These are phyloP conservation scores for Clarias magur DNA, from an alignment of 2,113 vertebrate genomes.

Conservation along the genomic window DNA sequence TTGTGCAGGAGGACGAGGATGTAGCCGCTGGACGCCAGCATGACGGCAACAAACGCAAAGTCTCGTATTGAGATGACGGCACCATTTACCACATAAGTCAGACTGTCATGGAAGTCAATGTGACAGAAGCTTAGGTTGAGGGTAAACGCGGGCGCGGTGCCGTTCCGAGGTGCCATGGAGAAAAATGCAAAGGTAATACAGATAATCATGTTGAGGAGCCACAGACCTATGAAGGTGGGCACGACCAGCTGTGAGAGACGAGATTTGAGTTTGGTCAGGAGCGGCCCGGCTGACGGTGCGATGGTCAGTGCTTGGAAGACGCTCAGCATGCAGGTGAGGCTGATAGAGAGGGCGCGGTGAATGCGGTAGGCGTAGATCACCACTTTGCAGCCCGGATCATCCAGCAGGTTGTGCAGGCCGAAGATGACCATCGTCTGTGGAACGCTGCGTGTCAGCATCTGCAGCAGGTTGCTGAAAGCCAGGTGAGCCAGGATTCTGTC, in stretches of 20 bases:
- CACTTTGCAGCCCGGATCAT: no score
- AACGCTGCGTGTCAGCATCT: no score
- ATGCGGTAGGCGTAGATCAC: no score
- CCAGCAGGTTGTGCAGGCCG: no score
- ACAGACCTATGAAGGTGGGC: constrained; percentile 55
- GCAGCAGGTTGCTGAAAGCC: no score
- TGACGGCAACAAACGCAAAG: constrained; percentile 70
- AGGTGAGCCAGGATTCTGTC: no score
- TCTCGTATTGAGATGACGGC: constrained; percentile 68
- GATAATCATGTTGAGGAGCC: constrained; percentile 75
- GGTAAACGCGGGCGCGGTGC: constrained; percentile 70
- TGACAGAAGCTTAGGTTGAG: constrained; percentile 76
- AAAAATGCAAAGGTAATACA: constrained; percentile 73
- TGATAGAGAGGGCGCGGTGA: no score
- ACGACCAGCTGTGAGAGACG: constrained; percentile 62
- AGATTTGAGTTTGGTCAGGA: constrained; percentile 61
- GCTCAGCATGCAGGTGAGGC: no score
- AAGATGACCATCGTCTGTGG: no score
- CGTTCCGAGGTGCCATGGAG: constrained; percentile 71
- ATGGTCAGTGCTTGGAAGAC: constrained; percentile 74
- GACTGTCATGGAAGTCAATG: constrained; percentile 71
- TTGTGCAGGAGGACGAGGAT: no score
- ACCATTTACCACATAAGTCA: constrained; percentile 76
- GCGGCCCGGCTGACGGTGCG: constrained; percentile 54
- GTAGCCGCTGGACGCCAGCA: constrained; percentile 56